These are phyloP conservation scores for Diabrotica balteata DNA, from an alignment of 2,888 invertebrate genomes.

Conservation along the genomic window DNA sequence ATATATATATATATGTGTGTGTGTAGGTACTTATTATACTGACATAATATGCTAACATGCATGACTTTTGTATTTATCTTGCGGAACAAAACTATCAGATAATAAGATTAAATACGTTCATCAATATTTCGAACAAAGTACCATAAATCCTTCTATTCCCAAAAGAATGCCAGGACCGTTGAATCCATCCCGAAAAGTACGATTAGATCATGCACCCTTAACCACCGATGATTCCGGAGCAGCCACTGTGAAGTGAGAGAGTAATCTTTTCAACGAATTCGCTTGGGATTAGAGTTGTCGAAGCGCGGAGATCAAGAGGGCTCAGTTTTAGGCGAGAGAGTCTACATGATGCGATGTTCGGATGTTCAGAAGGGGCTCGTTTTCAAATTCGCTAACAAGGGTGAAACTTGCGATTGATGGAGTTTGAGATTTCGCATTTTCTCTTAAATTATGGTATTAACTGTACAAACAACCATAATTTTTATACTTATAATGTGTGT, in stretches of 20 bases:
- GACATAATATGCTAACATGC: too few relatives aligned
- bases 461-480: too few relatives aligned
- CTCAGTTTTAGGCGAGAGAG: slow-evolving; percentile 23
- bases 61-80: too few relatives aligned
- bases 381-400: slow-evolving; percentile 29
- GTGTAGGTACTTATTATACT: too few relatives aligned
- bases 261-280: slow-evolving; percentile 30
- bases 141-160: too few relatives aligned
- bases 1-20: too few relatives aligned
- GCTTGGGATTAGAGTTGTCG: slow-evolving; percentile 28
- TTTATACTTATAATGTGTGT: too few relatives aligned
- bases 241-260: slow-evolving; percentile 17
- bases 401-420: slow-evolving; percentile 23
- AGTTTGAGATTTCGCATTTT: slow-evolving; percentile 15
- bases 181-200: too few relatives aligned
- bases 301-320: slow-evolving; percentile 29
- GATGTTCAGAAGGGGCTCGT: slow-evolving; percentile 19
- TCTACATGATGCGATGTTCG: slow-evolving; percentile 11
- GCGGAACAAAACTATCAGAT: too few relatives aligned
- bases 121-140: too few relatives aligned
- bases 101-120: too few relatives aligned
- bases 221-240: neutral
- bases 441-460: neutral
- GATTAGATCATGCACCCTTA: neutral
- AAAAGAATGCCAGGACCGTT: too few relatives aligned